A percentile compares a stretch with the other conserved stretches of the same genome.
These are phyloP conservation scores for Zeuzera pyrina DNA, from an alignment of 2,888 invertebrate species.

Conservation along the genomic window DNA sequence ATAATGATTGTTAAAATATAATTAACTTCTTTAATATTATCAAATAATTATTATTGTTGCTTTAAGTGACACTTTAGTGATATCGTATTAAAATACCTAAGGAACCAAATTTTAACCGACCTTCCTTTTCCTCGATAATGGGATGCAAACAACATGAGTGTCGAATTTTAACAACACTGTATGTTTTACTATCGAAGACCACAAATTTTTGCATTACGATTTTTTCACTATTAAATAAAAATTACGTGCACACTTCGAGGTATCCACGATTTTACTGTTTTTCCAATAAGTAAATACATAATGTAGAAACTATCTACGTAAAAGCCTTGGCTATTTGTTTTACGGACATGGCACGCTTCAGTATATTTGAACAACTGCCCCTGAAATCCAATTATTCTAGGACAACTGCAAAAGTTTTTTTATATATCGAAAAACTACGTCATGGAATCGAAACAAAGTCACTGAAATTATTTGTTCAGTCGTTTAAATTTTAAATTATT, in stretches of 20 bases:
- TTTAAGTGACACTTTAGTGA: too few species aligned
- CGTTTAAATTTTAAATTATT: conserved; percentile 15
- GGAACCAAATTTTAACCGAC: conserved; percentile 19
- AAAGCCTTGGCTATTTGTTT: conserved; percentile 22
- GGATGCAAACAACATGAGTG: conserved; percentile 52
- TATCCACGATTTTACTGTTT: conserved; percentile 22
- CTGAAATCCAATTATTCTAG: conserved; percentile 34
- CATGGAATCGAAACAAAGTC: conserved; percentile 38
- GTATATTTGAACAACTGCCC: conserved; percentile 50
- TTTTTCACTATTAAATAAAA: conserved; percentile 4
- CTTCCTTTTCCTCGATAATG: conserved; percentile 53
- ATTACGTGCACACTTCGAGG: conserved; percentile 15
- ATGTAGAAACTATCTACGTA: conserved; percentile 16
- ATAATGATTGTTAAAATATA: background rate
- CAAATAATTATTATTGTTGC: too few species aligned
- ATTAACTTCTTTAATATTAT: too few species aligned
- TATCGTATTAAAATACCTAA: too few species aligned
- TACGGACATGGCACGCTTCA: conserved; percentile 46
- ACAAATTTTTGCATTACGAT: conserved; percentile 43
- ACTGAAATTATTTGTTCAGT: conserved; percentile 48
- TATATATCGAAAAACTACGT: conserved; percentile 25
- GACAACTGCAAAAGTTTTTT: conserved; percentile 27
- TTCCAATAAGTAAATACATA: conserved; percentile 18
- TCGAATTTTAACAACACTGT: conserved; percentile 50
- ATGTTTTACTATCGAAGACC: conserved; percentile 40